Conservation (phyloP, 2,113 vertebrate species). For the Synodontis membranacea region DNA sequence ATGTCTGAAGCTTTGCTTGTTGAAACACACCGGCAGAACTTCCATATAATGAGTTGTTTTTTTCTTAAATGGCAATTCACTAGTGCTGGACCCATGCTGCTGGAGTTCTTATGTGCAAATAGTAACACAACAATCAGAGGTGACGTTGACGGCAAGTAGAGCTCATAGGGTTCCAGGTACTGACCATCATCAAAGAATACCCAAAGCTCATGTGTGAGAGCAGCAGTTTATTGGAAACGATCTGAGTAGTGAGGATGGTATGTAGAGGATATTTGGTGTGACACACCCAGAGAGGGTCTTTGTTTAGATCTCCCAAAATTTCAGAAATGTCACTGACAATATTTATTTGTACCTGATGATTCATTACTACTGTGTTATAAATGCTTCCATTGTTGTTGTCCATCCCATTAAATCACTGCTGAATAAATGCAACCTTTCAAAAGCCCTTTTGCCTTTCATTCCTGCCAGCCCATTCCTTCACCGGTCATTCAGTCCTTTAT, state of each 20-base stretch:
- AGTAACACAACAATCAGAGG: background rate
- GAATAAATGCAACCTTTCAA: constrained; percentile 12
- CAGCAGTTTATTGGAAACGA: background rate
- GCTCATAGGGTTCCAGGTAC: background rate
- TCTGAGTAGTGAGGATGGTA: background rate
- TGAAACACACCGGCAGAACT: no score
- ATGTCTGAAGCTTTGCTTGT: no score
- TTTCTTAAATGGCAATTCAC: no score
- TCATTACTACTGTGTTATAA: background rate
- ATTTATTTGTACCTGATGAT: background rate
- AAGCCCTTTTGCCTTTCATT: constrained; percentile 15
- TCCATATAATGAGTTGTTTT: no score
- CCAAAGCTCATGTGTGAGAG: background rate
- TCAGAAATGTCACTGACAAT: background rate
- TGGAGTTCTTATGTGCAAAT: no score
- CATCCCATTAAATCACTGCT: constrained; percentile 3
- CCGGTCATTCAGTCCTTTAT: constrained; percentile 9
- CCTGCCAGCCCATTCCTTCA: constrained; percentile 10
- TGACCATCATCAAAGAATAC: background rate
- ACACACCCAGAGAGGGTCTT: background rate
- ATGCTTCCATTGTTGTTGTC: background rate
- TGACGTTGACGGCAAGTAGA: background rate
- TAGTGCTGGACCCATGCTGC: no score
- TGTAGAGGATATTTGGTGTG: background rate
- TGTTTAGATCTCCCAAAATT: background rate